Conservation (phyloP, 2,113 vertebrate species). For the Castor canadensis region DNA sequence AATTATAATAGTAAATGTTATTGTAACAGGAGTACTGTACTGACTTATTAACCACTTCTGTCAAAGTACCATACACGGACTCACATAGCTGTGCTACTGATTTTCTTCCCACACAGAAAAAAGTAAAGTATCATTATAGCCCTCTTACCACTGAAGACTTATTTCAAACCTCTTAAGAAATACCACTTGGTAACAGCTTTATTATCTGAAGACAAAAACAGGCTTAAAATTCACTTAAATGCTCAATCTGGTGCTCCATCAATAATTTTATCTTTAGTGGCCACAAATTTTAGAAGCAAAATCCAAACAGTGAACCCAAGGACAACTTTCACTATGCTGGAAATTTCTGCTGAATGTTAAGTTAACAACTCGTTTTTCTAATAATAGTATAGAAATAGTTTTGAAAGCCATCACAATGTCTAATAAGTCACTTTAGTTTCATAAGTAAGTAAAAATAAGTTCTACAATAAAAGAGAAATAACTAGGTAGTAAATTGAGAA, state of each 20-base stretch:
- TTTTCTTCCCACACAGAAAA: background rate
- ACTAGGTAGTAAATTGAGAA: conserved; percentile 13
- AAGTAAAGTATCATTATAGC: conserved; percentile 16
- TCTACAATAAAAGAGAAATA: background rate
- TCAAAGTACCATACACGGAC: conserved; percentile 50
- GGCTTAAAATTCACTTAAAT: conserved; percentile 38
- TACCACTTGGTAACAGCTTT: conserved; percentile 22
- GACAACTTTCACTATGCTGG: background rate
- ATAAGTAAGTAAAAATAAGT: conserved; percentile 34
- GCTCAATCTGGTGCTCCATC: background rate
- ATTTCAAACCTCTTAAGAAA: conserved; percentile 31
- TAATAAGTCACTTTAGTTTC: conserved; percentile 3
- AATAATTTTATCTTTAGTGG: background rate
- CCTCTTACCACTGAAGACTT: conserved; percentile 21
- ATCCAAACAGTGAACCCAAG: conserved; percentile 9
- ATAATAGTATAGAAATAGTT: conserved; percentile 11
- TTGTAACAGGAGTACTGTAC: conserved; percentile 63
- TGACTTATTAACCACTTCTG: conserved; percentile 57
- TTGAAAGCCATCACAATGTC: background rate
- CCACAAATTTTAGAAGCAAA: conserved; percentile 26
- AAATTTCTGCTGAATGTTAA: conserved; percentile 12
- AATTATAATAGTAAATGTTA: conserved; percentile 66
- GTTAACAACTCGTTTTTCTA: conserved; percentile 37
- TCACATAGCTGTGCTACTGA: conserved; percentile 30
- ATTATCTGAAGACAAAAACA: conserved; percentile 56